A percentile compares a stretch with the other conserved stretches of the same genome.
Evolutionary conservation across 2,888 invertebrate genomes (phyloP).

Genomic region (Luffia ferchaultella): DNA sequence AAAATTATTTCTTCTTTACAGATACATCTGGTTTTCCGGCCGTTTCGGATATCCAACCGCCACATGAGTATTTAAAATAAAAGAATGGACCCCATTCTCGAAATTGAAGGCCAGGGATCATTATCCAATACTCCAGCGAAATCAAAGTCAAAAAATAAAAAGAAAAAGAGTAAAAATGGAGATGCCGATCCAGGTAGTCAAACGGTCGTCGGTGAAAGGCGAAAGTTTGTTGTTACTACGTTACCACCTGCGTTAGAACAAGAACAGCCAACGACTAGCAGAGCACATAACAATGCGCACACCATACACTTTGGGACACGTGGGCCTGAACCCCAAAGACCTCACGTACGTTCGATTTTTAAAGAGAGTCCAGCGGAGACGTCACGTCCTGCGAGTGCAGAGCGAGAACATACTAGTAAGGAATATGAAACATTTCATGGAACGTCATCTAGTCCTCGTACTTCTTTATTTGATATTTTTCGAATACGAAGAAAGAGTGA

Average conservation of each 20-base stretch:
- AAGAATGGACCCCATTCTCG: constrained; percentile 58
- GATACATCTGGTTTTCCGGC: too few species aligned
- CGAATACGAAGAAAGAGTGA: constrained; percentile 57
- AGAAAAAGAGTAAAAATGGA: constrained; percentile 34
- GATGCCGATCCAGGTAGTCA: constrained; percentile 39
- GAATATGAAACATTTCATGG: constrained; percentile 61
- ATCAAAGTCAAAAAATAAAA: constrained; percentile 49
- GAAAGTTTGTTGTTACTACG: constrained; percentile 52
- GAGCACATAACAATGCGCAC: constrained; percentile 46
- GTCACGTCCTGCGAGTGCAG: constrained; percentile 46
- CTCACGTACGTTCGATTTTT: constrained; percentile 53
- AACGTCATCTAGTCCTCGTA: constrained; percentile 53
- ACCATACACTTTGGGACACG: constrained; percentile 60
- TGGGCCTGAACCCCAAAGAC: constrained; percentile 53
- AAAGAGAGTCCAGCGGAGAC: constrained; percentile 42
- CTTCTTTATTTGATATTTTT: constrained; percentile 61
- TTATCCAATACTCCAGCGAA: constrained; percentile 44
- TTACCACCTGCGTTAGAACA: constrained; percentile 40
- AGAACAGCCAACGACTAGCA: constrained; percentile 29
- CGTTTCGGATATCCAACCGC: too few species aligned
- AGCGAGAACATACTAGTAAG: constrained; percentile 36
- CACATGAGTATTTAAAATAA: too few species aligned
- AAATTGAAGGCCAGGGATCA: constrained; percentile 47
- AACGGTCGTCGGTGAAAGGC: constrained; percentile 51
- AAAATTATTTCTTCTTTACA: too few species aligned